phyloP scores from a whole-genome alignment of 1,140 invertebrate species.

The Lethocerus indicus region DNA sequence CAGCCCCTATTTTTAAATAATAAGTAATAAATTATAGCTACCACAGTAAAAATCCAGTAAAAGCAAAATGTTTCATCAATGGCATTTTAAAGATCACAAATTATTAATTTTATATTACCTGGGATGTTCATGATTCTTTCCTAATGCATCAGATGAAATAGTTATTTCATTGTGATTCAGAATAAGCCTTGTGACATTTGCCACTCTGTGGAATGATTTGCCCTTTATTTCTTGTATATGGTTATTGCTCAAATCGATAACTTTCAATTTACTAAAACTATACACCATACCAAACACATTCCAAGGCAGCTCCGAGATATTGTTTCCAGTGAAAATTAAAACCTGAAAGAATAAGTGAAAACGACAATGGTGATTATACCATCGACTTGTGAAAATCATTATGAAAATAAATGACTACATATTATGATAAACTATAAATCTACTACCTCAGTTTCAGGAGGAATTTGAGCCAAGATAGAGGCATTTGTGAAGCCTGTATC shows the following conservation, averaged over 20 bases:
- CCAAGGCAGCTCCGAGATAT: slow-evolving; percentile 40
- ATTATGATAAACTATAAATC: neutral
- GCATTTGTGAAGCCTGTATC: slow-evolving; percentile 39
- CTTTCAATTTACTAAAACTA: slow-evolving; percentile 35
- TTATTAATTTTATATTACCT: too few relatives aligned
- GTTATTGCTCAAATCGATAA: slow-evolving; percentile 64
- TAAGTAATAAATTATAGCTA: neutral
- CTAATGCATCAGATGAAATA: slow-evolving; percentile 32
- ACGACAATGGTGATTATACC: neutral
- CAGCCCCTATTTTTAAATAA: neutral
- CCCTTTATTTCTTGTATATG: slow-evolving; percentile 55
- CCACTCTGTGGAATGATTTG: slow-evolving; percentile 59
- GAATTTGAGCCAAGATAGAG: slow-evolving; percentile 38
- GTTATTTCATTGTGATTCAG: slow-evolving; percentile 57
- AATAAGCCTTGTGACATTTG: slow-evolving; percentile 47
- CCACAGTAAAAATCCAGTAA: neutral
- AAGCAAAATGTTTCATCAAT: neutral
- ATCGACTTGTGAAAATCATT: neutral
- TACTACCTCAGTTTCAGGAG: slow-evolving; percentile 39
- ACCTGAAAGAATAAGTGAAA: slow-evolving; percentile 26
- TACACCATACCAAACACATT: slow-evolving; percentile 50
- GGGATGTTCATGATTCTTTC: slow-evolving; percentile 42
- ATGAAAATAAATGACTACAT: neutral
- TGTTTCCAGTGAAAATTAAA: slow-evolving; percentile 57
- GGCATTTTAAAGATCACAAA: too few relatives aligned